phyloP scores from a whole-genome alignment of 30 jellyfish, hydroid and myxozoan genomes.

The Catostylus mosaicus region DNA sequence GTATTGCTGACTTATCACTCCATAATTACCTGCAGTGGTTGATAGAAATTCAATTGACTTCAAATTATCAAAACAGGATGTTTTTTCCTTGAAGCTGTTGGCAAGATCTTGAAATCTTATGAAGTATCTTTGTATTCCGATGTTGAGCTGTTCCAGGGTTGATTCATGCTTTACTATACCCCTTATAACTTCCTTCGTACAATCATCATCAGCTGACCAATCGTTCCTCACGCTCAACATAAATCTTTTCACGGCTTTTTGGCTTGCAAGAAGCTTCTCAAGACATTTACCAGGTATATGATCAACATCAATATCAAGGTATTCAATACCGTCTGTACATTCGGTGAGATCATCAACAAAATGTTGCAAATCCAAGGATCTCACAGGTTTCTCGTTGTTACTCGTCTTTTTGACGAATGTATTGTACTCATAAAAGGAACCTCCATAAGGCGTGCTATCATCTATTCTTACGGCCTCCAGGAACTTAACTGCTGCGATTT shows the following conservation, averaged over 20 bases:
- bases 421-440: conserved; percentile 8
- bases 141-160: conserved; percentile 11
- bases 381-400: neutral
- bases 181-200: neutral
- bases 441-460: conserved; percentile 20
- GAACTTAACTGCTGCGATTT: neutral
- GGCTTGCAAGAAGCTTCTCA: conserved; percentile 14
- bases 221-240: neutral
- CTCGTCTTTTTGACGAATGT: too few relatives aligned
- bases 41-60: conserved; percentile 14
- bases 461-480: neutral
- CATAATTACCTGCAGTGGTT: conserved; percentile 6
- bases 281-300: neutral
- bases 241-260: conserved; percentile 2
- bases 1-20: neutral
- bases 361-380: neutral
- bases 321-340: conserved; percentile 13
- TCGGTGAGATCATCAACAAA: conserved; percentile 5
- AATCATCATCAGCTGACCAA: neutral
- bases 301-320: neutral
- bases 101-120: neutral
- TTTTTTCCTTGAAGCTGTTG: neutral
- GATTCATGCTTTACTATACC: conserved; percentile 21
- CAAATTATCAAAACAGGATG: neutral
- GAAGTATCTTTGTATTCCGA: neutral